A percentile compares a stretch with the other conserved stretches of the same genome.
Evolutionary conservation across 2,888 invertebrate genomes (phyloP).

Genomic region (Cataglyphis altisquamis): DNA sequence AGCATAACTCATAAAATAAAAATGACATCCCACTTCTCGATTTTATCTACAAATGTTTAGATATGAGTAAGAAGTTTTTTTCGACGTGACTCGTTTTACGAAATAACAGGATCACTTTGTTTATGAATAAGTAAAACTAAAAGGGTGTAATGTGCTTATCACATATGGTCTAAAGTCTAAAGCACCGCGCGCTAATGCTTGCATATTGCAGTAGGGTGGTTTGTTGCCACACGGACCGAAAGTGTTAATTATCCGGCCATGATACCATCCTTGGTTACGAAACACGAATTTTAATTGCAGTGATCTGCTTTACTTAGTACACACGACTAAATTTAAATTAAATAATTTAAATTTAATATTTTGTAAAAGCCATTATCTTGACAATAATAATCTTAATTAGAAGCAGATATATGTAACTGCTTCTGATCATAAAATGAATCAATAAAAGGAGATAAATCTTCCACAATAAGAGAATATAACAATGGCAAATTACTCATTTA

Average conservation of each 20-base stretch:
- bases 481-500: not conserved
- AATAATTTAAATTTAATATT: not conserved
- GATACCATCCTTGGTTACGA: conserved; percentile 2
- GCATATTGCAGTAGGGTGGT: conserved; percentile 32
- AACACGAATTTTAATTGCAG: conserved; percentile 22
- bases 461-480: not conserved
- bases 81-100: not conserved
- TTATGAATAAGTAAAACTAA: conserved; percentile 26
- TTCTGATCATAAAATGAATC: not conserved
- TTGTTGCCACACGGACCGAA: conserved; percentile 34
- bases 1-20: conserved; percentile 1
- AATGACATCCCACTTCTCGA: not conserved
- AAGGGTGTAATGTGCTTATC: not conserved
- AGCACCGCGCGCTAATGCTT: conserved; percentile 34
- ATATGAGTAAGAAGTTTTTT: conserved; percentile 19
- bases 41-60: not conserved
- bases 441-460: not conserved
- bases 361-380: not conserved
- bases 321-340: conserved; percentile 9
- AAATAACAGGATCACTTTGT: conserved; percentile 8
- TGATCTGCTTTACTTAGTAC: conserved; percentile 5
- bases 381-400: conserved; percentile 2
- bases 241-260: conserved; percentile 38
- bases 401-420: not conserved
- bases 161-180: conserved; percentile 31